Base-by-base conservation (phyloP, 1,140 invertebrate species). In the Drosophila nasuta region DNA sequence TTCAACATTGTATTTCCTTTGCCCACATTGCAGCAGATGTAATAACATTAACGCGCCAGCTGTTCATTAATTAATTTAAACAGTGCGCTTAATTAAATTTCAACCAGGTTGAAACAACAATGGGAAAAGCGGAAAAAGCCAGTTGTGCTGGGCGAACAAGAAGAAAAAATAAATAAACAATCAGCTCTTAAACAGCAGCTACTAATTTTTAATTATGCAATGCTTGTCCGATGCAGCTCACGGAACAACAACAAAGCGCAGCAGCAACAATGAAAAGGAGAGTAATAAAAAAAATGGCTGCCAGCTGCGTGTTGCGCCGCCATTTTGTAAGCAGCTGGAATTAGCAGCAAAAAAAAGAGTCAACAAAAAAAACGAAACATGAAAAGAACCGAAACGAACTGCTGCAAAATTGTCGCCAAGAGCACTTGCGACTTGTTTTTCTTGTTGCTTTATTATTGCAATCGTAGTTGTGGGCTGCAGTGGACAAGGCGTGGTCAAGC, bases 161-260 rank as follows among this genome's bases (percentile, higher is more conserved):
- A 15, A 15, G 0, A 28, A 2, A 43, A 67, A 59, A 70, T 75
- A 70, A 60, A 78, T 78, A 79, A 82, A 82, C 69, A 82, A 71
- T 76, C 48, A 59, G 75, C 75, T 65, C 65, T 64, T 75, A 75
- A 87, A 87, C 58, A 88, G 79, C 49, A 67, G 73, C 79, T 54
- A 49, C 41, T 79, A 67, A 75, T 88, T 88, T 82, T 80, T 83
- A 88, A 88, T 87, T 87, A 88, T 88, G 83, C 83, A 80, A 68
- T 63, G 75, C 63, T 57, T 77, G 68, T 63, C 58, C 81, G 57
- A 57, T 68, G 81, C 66, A 52, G 64, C 57, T 54, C 38, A 51
- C 67, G 35, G 67, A 77, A 46, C 49, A 65, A 17, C 33, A 73
- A 66, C 65, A 69, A 41, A 20, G 49, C 1, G 6, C 49, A 41